Conservation (phyloP, 2,888 invertebrate genomes). For the Pristionchus japonicus region DNA sequence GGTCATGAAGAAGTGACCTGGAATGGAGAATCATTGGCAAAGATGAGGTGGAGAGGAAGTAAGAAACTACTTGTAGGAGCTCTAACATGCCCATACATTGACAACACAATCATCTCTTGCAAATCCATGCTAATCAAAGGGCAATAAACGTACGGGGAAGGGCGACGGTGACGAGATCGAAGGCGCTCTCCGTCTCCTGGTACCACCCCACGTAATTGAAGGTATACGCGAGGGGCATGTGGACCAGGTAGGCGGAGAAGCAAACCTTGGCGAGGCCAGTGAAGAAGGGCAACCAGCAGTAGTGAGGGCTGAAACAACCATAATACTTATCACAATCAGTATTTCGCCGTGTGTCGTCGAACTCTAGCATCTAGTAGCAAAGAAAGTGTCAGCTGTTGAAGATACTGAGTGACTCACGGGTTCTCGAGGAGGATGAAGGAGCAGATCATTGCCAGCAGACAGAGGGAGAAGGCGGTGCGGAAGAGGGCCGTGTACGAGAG, state of each 20-base stretch:
- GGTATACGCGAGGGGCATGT: constrained; percentile 72
- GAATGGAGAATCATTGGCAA: background rate
- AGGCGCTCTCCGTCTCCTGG: constrained; percentile 62
- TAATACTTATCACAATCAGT: background rate
- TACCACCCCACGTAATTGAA: constrained; percentile 65
- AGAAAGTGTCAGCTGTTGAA: background rate
- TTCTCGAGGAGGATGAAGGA: constrained; percentile 49
- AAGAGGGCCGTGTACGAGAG: constrained; percentile 69
- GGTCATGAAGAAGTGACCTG: constrained; percentile 62
- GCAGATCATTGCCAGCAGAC: constrained; percentile 64
- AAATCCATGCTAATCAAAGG: too few relatives aligned
- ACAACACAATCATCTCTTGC: too few relatives aligned
- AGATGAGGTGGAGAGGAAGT: background rate
- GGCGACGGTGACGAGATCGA: constrained; percentile 61
- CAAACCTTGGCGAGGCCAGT: constrained; percentile 64
- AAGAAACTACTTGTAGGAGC: too few relatives aligned
- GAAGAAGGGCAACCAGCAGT: constrained; percentile 57
- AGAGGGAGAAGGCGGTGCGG: constrained; percentile 66
- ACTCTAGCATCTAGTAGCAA: background rate
- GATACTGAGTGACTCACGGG: background rate
- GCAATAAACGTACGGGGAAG: too few relatives aligned
- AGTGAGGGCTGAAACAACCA: constrained; percentile 55
- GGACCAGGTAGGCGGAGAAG: constrained; percentile 69
- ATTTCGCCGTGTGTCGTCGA: too few relatives aligned
- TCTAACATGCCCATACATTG: too few relatives aligned